Evolutionary conservation across 2,888 invertebrate genomes (phyloP), one percentile per base, ranked within the genome.

Genomic region (Tetragnatha montana): DNA sequence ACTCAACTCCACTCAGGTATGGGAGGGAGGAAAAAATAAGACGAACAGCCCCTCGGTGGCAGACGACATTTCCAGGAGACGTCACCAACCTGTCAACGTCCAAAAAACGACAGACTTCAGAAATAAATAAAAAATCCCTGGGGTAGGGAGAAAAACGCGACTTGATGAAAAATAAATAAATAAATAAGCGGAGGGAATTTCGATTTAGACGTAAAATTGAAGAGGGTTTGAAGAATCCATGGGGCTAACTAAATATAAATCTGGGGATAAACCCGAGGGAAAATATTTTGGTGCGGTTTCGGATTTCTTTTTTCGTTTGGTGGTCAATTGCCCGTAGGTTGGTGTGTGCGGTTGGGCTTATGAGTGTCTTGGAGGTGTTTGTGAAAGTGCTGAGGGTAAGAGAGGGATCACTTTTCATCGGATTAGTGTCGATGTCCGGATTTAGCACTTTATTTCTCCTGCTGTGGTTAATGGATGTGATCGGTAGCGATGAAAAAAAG

Each of bases 221-320:
- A 60, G 14, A 47, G 7, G 75, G 82, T 76, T 87, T 81, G 87
- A 87, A 87, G 82, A 80, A 81, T 87, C 81, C 81, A 50, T 70
- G 60, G 71, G 71, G 69, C 81, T 88, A 88, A 88, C 81, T 82
- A 82, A 88, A 88, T 88, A 35, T 35, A 88, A 82, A 87, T 81
- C 87, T 68, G 47, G 79, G 75, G 82, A 78, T 82, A 87, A 75
- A 87, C 74, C 60, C 14, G 17, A 68, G 68, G 47, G 51, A 75
- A 51, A 73, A 78, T n/a, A 74, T 68, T 35, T 74, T 60, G 47
- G 82, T 60, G 7, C 4, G n/a, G 2, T 60, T 10, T 35, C 35
- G 35, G 35, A 35, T 35, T 6, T 60, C 4, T 60, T 60, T 60
- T 60, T 60, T 10, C 12, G 35, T 35, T 60, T 60, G 60, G 60